Conservation (phyloP, 2,113 vertebrate genomes). For the Salvelinus fontinalis region DNA sequence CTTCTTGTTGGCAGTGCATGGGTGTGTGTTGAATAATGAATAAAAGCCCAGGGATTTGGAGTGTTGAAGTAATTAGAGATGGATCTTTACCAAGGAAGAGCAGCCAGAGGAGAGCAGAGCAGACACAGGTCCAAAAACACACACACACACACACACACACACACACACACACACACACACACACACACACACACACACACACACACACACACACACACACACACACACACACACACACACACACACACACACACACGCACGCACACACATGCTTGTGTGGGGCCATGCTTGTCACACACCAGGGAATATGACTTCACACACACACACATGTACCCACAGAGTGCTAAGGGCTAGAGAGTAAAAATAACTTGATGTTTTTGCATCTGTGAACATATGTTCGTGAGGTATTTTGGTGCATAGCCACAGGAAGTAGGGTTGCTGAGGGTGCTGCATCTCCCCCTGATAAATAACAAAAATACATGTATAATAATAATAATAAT, state of each 20-base stretch:
- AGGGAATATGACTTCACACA: neutral
- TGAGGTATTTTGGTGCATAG: constrained; percentile 24
- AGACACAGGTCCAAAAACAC: no score
- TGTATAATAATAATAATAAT: no score
- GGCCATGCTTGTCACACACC: constrained; percentile 21
- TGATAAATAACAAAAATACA: no score
- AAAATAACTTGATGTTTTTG: constrained; percentile 42
- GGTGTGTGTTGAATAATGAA: constrained; percentile 9
- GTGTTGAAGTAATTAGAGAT: constrained; percentile 34
- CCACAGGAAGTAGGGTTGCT: no score
- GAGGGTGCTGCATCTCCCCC: no score
- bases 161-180: no score
- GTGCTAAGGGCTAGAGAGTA: constrained; percentile 24
- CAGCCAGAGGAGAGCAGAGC: neutral
- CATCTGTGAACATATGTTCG: constrained; percentile 38
- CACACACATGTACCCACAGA: neutral
- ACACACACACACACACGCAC: neutral
- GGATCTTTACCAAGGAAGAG: constrained; percentile 17
- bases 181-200: no score
- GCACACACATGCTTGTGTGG: neutral
- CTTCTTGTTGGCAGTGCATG: neutral
- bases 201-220: no score
- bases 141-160: no score
- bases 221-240: constrained; percentile 11
- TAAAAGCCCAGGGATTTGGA: constrained; percentile 22